These are phyloP conservation scores for Aphaenogaster ashmeadi DNA, from an alignment of 1,140 invertebrate genomes.

Conservation along the genomic window DNA sequence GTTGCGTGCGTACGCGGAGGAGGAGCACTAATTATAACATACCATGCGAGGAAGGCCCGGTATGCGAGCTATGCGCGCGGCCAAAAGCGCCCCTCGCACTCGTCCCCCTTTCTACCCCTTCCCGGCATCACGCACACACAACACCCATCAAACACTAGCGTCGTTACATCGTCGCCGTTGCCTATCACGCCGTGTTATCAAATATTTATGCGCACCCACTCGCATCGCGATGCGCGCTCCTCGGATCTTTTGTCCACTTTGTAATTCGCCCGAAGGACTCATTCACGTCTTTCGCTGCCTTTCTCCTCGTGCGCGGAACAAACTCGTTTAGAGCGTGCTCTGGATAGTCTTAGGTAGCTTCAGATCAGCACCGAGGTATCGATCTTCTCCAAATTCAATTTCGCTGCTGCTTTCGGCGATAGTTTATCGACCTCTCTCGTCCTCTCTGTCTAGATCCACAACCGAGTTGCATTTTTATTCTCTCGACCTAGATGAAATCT, in stretches of 20 bases:
- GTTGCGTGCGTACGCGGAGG: conserved; percentile 68
- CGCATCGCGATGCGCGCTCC: not conserved
- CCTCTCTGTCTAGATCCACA: conserved; percentile 18
- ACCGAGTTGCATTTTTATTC: conserved; percentile 2
- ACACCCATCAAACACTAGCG: not conserved
- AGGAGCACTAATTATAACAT: conserved; percentile 80
- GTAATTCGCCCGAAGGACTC: not conserved
- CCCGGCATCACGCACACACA: conserved; percentile 1
- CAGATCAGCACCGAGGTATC: conserved; percentile 17
- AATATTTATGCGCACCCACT: conserved; percentile 67
- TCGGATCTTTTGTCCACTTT: conserved; percentile 13
- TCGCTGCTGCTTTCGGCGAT: not conserved
- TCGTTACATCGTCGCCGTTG: conserved; percentile 1
- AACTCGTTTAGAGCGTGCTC: conserved; percentile 20
- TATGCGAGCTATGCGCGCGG: conserved; percentile 75
- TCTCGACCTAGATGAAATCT: not conserved
- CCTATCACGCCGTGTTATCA: conserved; percentile 68
- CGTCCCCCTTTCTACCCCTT: not conserved
- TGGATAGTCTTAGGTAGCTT: conserved; percentile 12
- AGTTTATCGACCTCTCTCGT: conserved; percentile 30
- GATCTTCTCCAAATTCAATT: conserved; percentile 50
- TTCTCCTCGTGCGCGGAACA: not conserved
- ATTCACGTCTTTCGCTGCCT: not conserved
- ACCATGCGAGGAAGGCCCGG: conserved; percentile 77
- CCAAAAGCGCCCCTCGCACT: conserved; percentile 45